Percentiles rank a stretch among this genome's conserved stretches.
phyloP scores from a whole-genome alignment of 2,888 invertebrate species.

The Allophyes oxyacanthae region DNA sequence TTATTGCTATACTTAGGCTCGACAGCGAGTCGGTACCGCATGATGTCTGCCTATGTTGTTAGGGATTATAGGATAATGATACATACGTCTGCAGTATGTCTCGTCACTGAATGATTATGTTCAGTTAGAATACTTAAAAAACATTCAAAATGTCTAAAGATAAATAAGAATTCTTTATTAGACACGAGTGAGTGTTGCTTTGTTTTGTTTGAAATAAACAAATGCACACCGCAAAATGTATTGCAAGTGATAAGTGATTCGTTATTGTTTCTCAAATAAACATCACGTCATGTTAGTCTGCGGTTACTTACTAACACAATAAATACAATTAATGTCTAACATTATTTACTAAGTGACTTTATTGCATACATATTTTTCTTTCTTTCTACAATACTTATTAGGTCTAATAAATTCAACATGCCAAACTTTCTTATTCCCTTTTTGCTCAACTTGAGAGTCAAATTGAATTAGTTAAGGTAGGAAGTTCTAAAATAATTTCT shows the following conservation, averaged over 20 bases:
- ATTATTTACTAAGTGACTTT: slow-evolving; percentile 33
- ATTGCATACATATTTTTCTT: slow-evolving; percentile 20
- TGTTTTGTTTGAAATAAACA: slow-evolving; percentile 21
- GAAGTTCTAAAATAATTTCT: slow-evolving; percentile 55
- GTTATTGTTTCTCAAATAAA: slow-evolving; percentile 41
- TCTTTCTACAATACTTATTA: slow-evolving; percentile 31
- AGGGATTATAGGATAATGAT: slow-evolving; percentile 22
- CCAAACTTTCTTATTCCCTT: slow-evolving; percentile 39
- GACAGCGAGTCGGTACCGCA: slow-evolving; percentile 14
- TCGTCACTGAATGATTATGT: background rate
- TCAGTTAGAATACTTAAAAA: background rate
- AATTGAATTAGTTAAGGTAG: slow-evolving; percentile 58
- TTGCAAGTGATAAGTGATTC: slow-evolving; percentile 17
- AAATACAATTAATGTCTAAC: slow-evolving; percentile 25
- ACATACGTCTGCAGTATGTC: slow-evolving; percentile 8
- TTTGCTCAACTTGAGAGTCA: slow-evolving; percentile 42
- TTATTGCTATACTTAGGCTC: slow-evolving; percentile 34
- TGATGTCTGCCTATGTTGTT: slow-evolving; percentile 9
- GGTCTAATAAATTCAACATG: slow-evolving; percentile 43
- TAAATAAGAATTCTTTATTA: slow-evolving; percentile 12
- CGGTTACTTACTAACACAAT: slow-evolving; percentile 34
- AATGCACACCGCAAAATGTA: slow-evolving; percentile 20
- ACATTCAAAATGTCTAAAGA: background rate
- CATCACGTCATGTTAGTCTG: slow-evolving; percentile 36
- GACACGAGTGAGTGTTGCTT: slow-evolving; percentile 15